Base-by-base conservation (phyloP, 2,797 vertebrate species). In the Falco peregrinus region DNA sequence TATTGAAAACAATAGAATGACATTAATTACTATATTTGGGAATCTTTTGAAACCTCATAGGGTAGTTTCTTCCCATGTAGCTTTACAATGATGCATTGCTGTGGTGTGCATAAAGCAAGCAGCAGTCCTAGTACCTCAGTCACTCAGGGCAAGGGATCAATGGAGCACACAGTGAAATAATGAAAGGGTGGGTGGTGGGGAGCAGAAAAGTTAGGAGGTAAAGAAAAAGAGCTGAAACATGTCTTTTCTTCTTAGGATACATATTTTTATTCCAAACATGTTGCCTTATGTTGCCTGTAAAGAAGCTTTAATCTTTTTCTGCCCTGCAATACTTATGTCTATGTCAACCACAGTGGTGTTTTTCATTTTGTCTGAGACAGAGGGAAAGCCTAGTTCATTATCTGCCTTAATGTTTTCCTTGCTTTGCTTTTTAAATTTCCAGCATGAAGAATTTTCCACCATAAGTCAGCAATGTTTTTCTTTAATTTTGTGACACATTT, bases 271-370 rank as follows among this genome's bases (percentile, higher is more conserved):
- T 57, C 28, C n/a, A 80, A 67, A 54, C 6, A 9, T 15, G 4
- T 6, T 63, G 4, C 80, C 9, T 2, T 65, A 15, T 39, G 15
- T 45, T 59, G 13, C 7, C 13, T 73, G 11, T n/a, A 43, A 91
- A 84, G 7, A 9, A 74, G 5, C 20, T 83, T 78, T 67, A 51
- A 51, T 41, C 3, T 33, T 83, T 28, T 73, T 54, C 41, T 71
- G 18, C 3, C 15, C 19, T 43, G 25, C 16, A 61, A 35, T 35
- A 45, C 53, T 87, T 71, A 68, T 65, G 20, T 2, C 19, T 16
- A 5, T 0, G 8, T 71, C 65, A 68, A 75, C 4, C 5, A 29
- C 4, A 43, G 1, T 9, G 3, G 1, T 89, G n/a, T 54, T 84
- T 90, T 89, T 9, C 16, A 60, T 43, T 41, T 83, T n/a, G 12